Evolutionary conservation across 92 coral and sea anemone genomes (phyloP), one percentile per base, ranked within the genome.

Genomic region (Porites cylindrica): DNA sequence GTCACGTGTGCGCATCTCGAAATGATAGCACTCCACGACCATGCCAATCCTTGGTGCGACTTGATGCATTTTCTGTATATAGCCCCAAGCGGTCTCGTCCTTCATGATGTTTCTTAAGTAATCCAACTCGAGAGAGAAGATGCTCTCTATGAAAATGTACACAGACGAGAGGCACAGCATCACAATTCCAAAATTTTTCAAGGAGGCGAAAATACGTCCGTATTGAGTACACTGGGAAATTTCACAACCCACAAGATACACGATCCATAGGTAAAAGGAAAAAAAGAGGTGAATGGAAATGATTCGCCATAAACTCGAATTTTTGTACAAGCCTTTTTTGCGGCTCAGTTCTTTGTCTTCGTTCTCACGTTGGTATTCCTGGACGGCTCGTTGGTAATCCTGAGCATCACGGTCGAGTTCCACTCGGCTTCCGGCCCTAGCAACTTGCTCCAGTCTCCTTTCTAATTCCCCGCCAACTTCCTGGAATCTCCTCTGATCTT

Each of bases 251-350:
- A 94, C 77, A 62, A 88, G 66, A 72, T 80, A 94, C 11, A 89
- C 29, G 5, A 82, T 66, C 96, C 96, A 94, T 56, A 91, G 68
- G 58, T 75, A 82, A 56, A 94, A 94, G n/a, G 96, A 94, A 78
- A 94, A 82, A 70, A 70, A 91, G 77, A 91, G 29, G 26, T 85
- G 85, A 89, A 94, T 85, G 21, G 96, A 94, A 66, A 81, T 64
- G 47, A 91, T 85, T 51, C 96, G 86, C 18, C 70, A 26, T 47
- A 85, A 24, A 60, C 96, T 88, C 2, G 91, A 90, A 56, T 91
- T 85, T 16, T 94, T 86, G 73, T 77, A 78, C 17, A 81, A 24
- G 29, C 96, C 93, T 43, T 76, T 78, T 82, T 89, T 88, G 16
- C 96, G 86, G 78, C 86, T 93, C 60, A 77, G 18, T 58, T 94